These are phyloP conservation scores for Dendronephthya gigantea DNA, from an alignment of 64 coral and sea anemone genomes.

Conservation along the genomic window DNA sequence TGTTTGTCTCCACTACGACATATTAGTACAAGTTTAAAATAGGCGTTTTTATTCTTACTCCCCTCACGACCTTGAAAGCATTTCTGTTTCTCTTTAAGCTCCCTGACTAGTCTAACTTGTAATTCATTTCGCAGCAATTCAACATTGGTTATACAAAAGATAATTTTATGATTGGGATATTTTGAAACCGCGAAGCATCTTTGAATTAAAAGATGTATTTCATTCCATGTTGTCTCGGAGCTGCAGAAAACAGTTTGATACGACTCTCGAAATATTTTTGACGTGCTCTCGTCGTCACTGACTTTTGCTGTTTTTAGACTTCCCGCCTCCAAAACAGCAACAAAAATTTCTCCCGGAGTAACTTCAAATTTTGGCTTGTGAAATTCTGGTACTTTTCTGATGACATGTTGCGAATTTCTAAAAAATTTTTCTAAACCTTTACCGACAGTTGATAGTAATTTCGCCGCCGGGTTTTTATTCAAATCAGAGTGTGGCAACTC, in stretches of 20 bases:
- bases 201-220: slow-evolving; percentile 53
- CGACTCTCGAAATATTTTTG: slow-evolving; percentile 47
- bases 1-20: no score
- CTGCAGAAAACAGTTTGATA: slow-evolving; percentile 77
- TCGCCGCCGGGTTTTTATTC: neutral
- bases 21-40: no score
- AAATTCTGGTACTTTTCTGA: neutral
- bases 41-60: no score
- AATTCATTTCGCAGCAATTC: no score
- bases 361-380: slow-evolving; percentile 36
- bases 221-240: slow-evolving; percentile 65
- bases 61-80: no score
- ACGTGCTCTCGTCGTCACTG: slow-evolving; percentile 45
- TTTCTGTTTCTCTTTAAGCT: no score
- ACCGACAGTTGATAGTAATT: neutral
- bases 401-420: neutral
- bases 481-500: neutral
- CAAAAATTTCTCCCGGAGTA: slow-evolving; percentile 64
- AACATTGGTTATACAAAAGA: no score
- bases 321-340: slow-evolving; percentile 69
- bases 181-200: slow-evolving; percentile 49
- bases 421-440: neutral
- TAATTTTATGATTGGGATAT: no score
- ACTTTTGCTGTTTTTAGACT: slow-evolving; percentile 41
- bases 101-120: no score